These are phyloP conservation scores for Ptilorrhoa leucosticta DNA, from an alignment of 2,113 vertebrate genomes.

Conservation along the genomic window DNA sequence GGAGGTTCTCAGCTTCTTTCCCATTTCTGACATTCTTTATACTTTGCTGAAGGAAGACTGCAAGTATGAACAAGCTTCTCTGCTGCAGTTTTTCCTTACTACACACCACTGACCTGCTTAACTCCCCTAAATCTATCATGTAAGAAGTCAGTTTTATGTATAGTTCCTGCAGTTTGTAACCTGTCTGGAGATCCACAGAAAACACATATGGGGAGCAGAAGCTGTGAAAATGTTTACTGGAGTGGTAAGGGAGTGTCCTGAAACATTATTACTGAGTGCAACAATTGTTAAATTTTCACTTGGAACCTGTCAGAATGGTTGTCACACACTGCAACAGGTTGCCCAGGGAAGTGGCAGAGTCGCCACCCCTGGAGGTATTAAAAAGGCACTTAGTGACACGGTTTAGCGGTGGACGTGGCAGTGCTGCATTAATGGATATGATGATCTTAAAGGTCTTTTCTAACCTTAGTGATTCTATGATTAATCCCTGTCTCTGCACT, in stretches of 20 bases:
- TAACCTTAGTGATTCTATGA: not conserved
- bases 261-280: not conserved
- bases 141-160: not conserved
- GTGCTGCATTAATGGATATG: not conserved
- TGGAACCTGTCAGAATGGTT: not conserved
- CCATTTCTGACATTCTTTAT: not conserved
- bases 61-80: not conserved
- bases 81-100: not conserved
- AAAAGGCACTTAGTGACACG: not conserved
- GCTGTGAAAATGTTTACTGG: not conserved
- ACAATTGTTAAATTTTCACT: not conserved
- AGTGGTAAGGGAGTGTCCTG: not conserved
- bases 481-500: not conserved
- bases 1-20: not conserved
- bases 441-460: not conserved
- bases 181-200: not conserved
- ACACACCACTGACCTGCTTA: not conserved
- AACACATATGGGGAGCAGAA: not conserved
- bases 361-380: not conserved
- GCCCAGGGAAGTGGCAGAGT: not conserved
- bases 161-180: not conserved
- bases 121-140: not conserved
- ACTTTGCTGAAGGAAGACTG: not conserved
- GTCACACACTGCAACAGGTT: not conserved
- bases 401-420: not conserved